Evolutionary conservation across 2,888 invertebrate species (phyloP), one percentile per base, ranked within the genome.

Genomic region (Petrolisthes cinctipes): DNA sequence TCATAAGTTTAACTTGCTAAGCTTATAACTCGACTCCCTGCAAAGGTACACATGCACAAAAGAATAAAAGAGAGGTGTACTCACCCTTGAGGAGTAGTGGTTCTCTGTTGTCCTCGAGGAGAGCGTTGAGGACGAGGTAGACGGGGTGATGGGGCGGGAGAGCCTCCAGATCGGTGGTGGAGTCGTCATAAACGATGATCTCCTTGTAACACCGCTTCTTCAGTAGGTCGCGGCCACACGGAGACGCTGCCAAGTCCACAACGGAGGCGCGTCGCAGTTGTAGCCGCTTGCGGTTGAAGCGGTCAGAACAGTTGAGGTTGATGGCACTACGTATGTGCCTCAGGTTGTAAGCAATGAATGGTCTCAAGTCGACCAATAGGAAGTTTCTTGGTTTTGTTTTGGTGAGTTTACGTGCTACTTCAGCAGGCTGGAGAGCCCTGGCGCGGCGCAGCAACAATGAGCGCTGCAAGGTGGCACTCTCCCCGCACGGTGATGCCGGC

Each of bases 271-370:
- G 95, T 14, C 95, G 95, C 92, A 95, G 94, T 92, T 95, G 95
- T 90, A 96, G 93, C 56, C 96, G 93, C 91, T 95, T 93, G 88
- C 95, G 93, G 92, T 95, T 95, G 92, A 95, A 95, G 80, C 95
- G 93, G 92, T 96, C 95, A 66, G 95, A 94, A 92, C 95, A 96
- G 92, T 95, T 95, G 90, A 96, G 94, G 93, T 96, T 96, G 92
- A 95, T 94, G 53, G 95, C 95, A 71, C 95, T 95, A 87, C 94
- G 93, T 91, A 96, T 94, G 93, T 96, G 96, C 92, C 94, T 94
- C 91, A 94, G 94, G 92, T 96, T 95, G 93, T 95, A 96, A 88
- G 95, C 94, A 91, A 95, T 94, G 92, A 96, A 96, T 2, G 95
- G 94, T 79, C 96, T 94, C 92, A 95, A 95, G 92, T 96, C 95